Percentiles rank a stretch among this genome's conserved stretches.
Conservation (phyloP, 1,140 invertebrate species). For the Ptiloglossa arizonensis region DNA sequence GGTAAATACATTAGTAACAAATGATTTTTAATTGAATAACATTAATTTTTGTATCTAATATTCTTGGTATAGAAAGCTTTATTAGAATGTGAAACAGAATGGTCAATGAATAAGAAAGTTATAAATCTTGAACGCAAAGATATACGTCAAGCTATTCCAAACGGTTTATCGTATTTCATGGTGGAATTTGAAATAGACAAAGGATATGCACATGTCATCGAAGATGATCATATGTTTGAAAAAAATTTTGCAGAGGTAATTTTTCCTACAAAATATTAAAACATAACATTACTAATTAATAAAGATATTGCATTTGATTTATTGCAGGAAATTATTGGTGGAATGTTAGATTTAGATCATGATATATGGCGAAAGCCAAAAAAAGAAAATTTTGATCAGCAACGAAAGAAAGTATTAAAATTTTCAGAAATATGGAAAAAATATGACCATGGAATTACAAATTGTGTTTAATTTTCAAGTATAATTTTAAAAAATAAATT, state of each 20-base stretch:
- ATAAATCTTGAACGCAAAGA: conserved; percentile 90
- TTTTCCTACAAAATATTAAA: conserved; percentile 26
- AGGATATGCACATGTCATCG: conserved; percentile 98
- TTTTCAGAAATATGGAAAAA: conserved; percentile 87
- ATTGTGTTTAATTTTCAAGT: conserved; percentile 11
- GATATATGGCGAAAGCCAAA: conserved; percentile 91
- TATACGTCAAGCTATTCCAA: conserved; percentile 92
- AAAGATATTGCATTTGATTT: conserved; percentile 29
- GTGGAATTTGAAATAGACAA: conserved; percentile 95
- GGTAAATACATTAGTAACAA: conserved; percentile 74
- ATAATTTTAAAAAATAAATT: background rate
- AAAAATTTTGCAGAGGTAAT: conserved; percentile 94
- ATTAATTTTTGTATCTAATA: conserved; percentile 79
- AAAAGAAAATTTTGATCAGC: conserved; percentile 87
- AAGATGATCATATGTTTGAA: conserved; percentile 94
- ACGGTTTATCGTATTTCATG: conserved; percentile 96
- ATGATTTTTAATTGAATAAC: background rate
- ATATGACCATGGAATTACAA: conserved; percentile 79
- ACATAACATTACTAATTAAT: conserved; percentile 32
- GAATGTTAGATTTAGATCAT: conserved; percentile 95
- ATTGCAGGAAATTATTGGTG: conserved; percentile 95
- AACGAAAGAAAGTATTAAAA: conserved; percentile 86
- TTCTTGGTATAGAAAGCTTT: conserved; percentile 96
- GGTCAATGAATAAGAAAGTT: conserved; percentile 98
- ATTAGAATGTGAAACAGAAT: conserved; percentile 96